Base-by-base conservation (phyloP, 2,888 invertebrate genomes). In the Harpalus rubripes region DNA sequence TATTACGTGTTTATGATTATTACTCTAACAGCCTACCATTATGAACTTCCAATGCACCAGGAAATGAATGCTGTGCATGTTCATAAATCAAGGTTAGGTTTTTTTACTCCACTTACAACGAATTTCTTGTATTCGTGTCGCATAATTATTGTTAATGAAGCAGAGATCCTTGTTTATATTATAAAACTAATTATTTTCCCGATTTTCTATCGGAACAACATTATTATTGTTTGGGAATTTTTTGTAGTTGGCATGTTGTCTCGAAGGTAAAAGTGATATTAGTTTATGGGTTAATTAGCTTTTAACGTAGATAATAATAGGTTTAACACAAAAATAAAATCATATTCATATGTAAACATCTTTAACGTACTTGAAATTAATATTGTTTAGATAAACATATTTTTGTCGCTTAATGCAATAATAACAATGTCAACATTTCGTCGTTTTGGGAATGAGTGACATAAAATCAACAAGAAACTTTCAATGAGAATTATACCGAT, bases 81-180 rank as follows among this genome's bases (percentile, higher is more conserved):
- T 32, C 58, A 59, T 59, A 59, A 59, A 63, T 68, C 39, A 68
- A 68, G 68, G 68, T 68, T 68, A 68, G 18, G 8, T 39, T 68
- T 68, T 63, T 63, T 10, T 68, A 32, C 15, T 32, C 39, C n/a
- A n/a, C 68, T 1, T 5, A 68, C 0, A 39, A 68, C 5, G 7
- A 8, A 26, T 18, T 12, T 59, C 15, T 18, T 8, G 18, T 18
- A 22, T 3, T 22, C 22, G 22, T 10, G 1, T 22, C 22, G 22
- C 4, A 63, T 15, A 68, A 39, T 68, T 68, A 68, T n/a, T 68
- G 18, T 63, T 59, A 39, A 68, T 39, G 68, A 2, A 68, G 6
- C 26, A 12, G 26, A 39, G 15, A 68, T 39, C 39, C n/a, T 68
- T 68, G 32, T 68, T 39, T 32, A 39, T 39, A 68, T 61, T 61